Base-by-base conservation (phyloP, 2,797 vertebrate species). In the Periparus ater region DNA sequence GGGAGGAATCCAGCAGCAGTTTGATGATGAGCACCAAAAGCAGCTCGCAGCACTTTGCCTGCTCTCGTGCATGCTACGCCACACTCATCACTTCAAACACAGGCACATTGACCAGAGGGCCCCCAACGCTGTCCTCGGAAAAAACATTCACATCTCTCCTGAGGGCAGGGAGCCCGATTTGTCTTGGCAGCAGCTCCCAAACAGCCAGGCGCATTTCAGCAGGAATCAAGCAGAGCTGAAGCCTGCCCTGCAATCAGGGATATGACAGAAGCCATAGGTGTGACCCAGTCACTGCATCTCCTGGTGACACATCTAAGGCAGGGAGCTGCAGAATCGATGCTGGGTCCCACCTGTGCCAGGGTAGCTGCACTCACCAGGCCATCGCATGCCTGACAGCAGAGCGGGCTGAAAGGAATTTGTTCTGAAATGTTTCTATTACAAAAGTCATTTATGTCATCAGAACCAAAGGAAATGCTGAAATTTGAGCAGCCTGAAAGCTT, bases 81-180 rank as follows among this genome's bases (percentile, higher is more conserved):
- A 74, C 21, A 2, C 30, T 88, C 76, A 42, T n/a, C 85, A 11
- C 86, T 76, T 78, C 62, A 55, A 30, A 53, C 8, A 1, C 30
- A 4, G 79, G 19, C 75, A 47, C 23, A 1, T 2, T 53, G 58
- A 76, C 85, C 55, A 34, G 40, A 70, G 71, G 25, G 32, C 10
- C 45, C 68, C 61, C 79, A 47, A 0, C 0, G 0, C 63, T 19
- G 30, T 19, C 67, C 83, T 82, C 6, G 0, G 40, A 47, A 57
- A 75, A 73, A 62, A 42, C 34, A 76, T 4, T 4, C 4, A 0
- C 83, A 67, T 36, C 71, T 42, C 63, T 68, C 55, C 48, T 32
- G 20, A 82, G 71, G 80, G 63, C 86, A 82, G 32, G 12, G 30
- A 89, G 67, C 61, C 38, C 34, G 4, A 14, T 51, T 23, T 66